Conservation (phyloP, 2,888 invertebrate species). For the Nasonia oneida region DNA sequence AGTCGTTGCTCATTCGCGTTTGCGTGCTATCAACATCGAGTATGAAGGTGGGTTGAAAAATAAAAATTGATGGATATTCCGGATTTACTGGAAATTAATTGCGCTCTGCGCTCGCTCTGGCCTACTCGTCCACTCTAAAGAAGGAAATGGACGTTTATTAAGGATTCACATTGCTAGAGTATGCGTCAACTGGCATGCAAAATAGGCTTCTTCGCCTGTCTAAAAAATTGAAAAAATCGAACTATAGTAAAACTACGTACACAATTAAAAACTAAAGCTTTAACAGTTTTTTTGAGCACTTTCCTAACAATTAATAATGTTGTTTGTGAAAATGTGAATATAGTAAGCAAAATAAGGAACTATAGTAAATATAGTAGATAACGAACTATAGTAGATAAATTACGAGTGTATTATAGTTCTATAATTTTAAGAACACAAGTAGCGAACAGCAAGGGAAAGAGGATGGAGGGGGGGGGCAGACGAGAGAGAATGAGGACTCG, state of each 20-base stretch:
- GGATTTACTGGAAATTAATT: not conserved
- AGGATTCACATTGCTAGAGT: not conserved
- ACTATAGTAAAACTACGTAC: too few relatives aligned
- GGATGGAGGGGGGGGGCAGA: not conserved
- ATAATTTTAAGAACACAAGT: too few relatives aligned
- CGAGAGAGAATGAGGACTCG: not conserved
- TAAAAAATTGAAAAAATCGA: not conserved
- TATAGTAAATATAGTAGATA: too few relatives aligned
- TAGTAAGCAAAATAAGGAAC: not conserved
- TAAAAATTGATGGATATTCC: not conserved
- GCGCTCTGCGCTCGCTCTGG: not conserved
- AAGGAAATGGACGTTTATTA: conserved; percentile 22
- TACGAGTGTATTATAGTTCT: too few relatives aligned
- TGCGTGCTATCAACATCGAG: not conserved
- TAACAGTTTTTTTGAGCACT: too few relatives aligned
- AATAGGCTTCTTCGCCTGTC: not conserved
- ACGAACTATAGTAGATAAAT: too few relatives aligned
- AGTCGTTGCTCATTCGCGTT: not conserved
- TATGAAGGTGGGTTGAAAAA: not conserved
- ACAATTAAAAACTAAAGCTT: too few relatives aligned
- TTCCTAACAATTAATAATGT: too few relatives aligned
- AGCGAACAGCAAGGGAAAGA: not conserved
- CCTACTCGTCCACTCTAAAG: not conserved
- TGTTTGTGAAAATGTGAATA: not conserved
- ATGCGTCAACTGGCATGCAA: not conserved